Evolutionary conservation across 2,797 vertebrate species (phyloP).

Genomic region (Hydrocynus forskahlii): DNA sequence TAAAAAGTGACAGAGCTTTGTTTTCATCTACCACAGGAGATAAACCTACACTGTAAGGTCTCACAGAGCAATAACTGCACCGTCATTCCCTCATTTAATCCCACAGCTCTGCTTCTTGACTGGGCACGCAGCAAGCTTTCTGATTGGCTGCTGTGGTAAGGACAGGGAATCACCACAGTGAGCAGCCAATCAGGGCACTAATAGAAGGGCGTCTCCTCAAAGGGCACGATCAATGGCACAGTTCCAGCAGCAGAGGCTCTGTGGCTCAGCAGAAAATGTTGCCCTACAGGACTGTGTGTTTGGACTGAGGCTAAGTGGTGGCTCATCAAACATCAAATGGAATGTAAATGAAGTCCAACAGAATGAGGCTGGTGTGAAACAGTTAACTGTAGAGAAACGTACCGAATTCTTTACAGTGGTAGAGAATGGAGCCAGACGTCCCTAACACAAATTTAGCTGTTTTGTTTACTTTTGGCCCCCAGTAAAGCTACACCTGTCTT

Average conservation of each 20-base stretch:
- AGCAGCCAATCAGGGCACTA: conserved; percentile 16
- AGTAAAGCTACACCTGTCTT: no score
- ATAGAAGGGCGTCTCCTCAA: conserved; percentile 13
- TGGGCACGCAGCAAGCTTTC: background rate
- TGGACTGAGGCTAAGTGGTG: background rate
- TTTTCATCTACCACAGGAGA: background rate
- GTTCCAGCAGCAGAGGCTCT: background rate
- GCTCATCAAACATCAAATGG: background rate
- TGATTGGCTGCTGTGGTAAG: conserved; percentile 9
- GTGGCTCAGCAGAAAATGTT: conserved; percentile 6
- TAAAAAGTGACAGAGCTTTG: background rate
- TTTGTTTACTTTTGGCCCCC: no score
- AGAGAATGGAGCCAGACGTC: no score
- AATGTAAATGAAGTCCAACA: no score
- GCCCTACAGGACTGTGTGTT: background rate
- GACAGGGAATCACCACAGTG: conserved; percentile 29
- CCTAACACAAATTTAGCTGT: no score
- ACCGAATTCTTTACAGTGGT: no score
- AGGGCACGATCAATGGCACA: background rate
- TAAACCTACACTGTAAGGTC: background rate
- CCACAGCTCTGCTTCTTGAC: conserved; percentile 23
- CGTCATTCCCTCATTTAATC: conserved; percentile 38
- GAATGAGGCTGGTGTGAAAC: no score
- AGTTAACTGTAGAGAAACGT: no score
- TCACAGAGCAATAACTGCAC: conserved; percentile 20